Conservation (phyloP, 2,113 vertebrate species). For the Odontophorus gujanensis region DNA sequence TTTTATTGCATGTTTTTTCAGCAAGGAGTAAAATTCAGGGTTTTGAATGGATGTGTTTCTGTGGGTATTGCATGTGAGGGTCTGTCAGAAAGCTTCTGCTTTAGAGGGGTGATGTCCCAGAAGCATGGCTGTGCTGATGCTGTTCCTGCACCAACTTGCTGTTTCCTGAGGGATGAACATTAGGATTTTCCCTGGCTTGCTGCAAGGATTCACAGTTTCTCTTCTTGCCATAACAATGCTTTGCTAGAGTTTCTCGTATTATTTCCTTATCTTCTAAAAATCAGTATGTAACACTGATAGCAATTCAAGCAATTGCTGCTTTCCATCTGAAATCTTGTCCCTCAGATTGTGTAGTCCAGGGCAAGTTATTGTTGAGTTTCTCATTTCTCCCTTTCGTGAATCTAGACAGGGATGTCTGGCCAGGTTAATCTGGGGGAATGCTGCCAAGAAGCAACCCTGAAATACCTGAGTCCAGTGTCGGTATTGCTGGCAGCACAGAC, state of each 20-base stretch:
- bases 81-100: background rate
- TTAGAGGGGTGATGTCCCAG: background rate
- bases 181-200: background rate
- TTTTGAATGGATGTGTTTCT: background rate
- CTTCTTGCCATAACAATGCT: background rate
- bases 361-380: background rate
- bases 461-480: background rate
- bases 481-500: rapidly evolving
- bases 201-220: background rate
- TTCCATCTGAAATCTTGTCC: background rate
- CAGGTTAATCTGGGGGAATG: background rate
- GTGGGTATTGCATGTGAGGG: rapidly evolving
- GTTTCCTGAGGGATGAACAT: background rate
- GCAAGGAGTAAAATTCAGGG: background rate
- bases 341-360: background rate
- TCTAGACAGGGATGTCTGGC: background rate
- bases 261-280: background rate
- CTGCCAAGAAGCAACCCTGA: rapidly evolving
- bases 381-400: background rate
- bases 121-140: background rate
- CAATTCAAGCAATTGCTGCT: background rate
- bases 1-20: background rate
- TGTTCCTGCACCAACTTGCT: background rate
- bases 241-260: background rate
- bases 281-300: background rate